A percentile compares a stretch with the other conserved stretches of the same genome.
phyloP scores from a whole-genome alignment of 53 echinoderm and acorn worm genomes.

The Luidia sarsii region DNA sequence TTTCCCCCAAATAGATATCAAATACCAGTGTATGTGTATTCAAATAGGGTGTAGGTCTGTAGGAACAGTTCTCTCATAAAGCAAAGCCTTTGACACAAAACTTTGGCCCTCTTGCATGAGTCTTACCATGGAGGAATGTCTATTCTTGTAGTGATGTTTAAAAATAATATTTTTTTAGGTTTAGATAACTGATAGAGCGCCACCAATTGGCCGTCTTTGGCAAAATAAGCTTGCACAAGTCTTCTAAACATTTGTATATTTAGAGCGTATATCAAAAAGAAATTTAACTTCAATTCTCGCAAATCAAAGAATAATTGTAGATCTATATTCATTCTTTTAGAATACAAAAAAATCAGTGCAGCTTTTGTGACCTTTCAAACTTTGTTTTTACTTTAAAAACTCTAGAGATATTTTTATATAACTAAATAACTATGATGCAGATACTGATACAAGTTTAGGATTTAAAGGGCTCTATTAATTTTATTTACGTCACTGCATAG shows the following conservation, averaged over 20 bases:
- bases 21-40: no score
- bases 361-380: neutral
- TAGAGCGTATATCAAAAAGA: neutral
- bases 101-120: no score
- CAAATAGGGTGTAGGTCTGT: no score
- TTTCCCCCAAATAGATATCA: no score
- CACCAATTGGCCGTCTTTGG: slow-evolving; percentile 3
- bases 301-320: no score
- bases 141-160: no score
- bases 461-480: neutral
- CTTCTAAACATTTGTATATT: neutral
- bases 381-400: neutral
- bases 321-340: neutral
- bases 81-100: no score
- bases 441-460: neutral
- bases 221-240: neutral
- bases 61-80: no score
- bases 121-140: no score
- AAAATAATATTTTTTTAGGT: no score
- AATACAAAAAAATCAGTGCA: neutral
- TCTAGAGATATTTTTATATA: neutral
- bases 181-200: no score
- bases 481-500: neutral
- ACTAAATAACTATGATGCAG: neutral
- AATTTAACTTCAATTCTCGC: neutral